A percentile compares a stretch with the other conserved stretches of the same genome.
Conservation (phyloP, 2,888 invertebrate genomes). For the Hybos culiciformis region DNA sequence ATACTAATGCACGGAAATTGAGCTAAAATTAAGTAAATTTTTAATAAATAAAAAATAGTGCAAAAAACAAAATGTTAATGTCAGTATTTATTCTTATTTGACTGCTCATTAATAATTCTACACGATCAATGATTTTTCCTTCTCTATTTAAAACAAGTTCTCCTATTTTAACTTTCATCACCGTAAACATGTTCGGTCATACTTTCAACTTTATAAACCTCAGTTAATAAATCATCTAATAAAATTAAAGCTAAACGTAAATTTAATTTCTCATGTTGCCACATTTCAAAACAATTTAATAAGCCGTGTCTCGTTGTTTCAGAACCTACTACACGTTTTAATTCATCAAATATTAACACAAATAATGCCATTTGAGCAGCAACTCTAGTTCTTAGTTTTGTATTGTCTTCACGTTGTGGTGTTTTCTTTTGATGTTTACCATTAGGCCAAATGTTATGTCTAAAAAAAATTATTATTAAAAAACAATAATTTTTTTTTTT, state of each 20-base stretch:
- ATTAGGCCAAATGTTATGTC: conserved; percentile 48
- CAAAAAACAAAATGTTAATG: too few species aligned
- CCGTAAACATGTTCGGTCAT: conserved; percentile 17
- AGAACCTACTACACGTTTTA: conserved; percentile 44
- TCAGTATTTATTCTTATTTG: too few species aligned
- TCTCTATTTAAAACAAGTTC: conserved; percentile 3
- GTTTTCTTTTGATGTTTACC: conserved; percentile 25
- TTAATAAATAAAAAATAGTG: too few species aligned
- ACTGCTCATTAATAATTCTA: too few species aligned
- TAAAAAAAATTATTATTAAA: conserved; percentile 17
- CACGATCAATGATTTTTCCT: too few species aligned
- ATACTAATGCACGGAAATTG: too few species aligned
- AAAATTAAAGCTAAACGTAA: conserved; percentile 43
- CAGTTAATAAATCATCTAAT: conserved; percentile 42
- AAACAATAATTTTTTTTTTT: neutral
- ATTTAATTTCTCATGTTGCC: conserved; percentile 45
- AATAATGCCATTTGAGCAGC: conserved; percentile 63
- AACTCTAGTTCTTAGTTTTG: conserved; percentile 52
- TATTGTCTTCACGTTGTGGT: conserved; percentile 16
- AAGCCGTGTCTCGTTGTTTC: conserved; percentile 44
- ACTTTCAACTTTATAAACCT: conserved; percentile 34
- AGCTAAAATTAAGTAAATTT: too few species aligned
- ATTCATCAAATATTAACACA: conserved; percentile 53
- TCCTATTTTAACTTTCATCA: conserved; percentile 5
- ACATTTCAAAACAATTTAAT: conserved; percentile 42